These are phyloP conservation scores for Drosophila littoralis DNA, from an alignment of 1,140 invertebrate species.

Conservation along the genomic window DNA sequence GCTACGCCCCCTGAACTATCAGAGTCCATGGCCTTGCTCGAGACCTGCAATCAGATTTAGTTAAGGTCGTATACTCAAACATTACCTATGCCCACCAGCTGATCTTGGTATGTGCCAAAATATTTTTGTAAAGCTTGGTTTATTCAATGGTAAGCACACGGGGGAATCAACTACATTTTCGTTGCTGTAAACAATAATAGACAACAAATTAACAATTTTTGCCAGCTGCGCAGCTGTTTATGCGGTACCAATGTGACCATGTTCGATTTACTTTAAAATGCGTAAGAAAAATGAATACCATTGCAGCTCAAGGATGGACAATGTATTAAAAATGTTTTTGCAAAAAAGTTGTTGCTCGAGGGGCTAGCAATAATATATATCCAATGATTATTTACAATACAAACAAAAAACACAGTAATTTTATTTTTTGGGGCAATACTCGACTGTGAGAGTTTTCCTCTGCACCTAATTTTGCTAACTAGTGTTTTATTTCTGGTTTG, in stretches of 20 bases:
- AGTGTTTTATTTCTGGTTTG: slow-evolving; percentile 13
- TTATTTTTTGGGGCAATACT: neutral
- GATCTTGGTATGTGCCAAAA: neutral
- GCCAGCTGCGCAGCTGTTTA: slow-evolving; percentile 51
- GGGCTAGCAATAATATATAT: neutral
- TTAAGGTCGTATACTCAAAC: slow-evolving; percentile 1
- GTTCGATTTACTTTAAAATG: neutral
- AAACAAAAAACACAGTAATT: neutral
- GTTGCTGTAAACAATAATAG: slow-evolving; percentile 36
- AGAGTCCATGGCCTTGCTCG: slow-evolving; percentile 49
- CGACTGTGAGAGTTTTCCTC: neutral
- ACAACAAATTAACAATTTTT: slow-evolving; percentile 42
- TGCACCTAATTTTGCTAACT: neutral
- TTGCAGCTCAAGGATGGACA: neutral
- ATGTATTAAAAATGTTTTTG: neutral
- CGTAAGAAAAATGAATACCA: slow-evolving; percentile 21
- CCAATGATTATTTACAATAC: neutral
- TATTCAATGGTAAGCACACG: neutral
- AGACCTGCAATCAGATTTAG: slow-evolving; percentile 6
- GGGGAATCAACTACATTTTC: slow-evolving; percentile 58
- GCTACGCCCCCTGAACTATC: slow-evolving; percentile 30
- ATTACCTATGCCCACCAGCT: neutral
- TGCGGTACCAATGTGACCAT: slow-evolving; percentile 43
- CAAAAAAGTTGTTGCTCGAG: too few relatives aligned
- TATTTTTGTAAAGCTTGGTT: neutral